A percentile compares a stretch with the other conserved stretches of the same genome.
These are phyloP conservation scores for Chaetops frenatus DNA, from an alignment of 2,113 vertebrate species.

Conservation along the genomic window DNA sequence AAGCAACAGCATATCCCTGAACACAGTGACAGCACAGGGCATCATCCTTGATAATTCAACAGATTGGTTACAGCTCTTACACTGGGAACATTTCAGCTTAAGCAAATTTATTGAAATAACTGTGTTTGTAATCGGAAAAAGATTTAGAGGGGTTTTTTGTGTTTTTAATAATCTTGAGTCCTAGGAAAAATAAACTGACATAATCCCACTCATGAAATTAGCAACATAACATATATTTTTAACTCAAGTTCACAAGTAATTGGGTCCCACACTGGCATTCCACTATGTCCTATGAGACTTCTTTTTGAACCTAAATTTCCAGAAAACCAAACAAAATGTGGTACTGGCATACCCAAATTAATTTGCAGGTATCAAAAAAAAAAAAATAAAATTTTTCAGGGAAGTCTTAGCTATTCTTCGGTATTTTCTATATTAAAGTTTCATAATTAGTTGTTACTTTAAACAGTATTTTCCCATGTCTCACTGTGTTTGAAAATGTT, in stretches of 20 bases:
- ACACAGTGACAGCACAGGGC: not conserved
- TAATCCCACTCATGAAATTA: not conserved
- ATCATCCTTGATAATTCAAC: not conserved
- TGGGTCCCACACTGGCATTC: not conserved
- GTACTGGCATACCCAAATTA: not conserved
- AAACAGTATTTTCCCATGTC: not conserved
- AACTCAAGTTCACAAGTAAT: not conserved
- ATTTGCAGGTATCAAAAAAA: not conserved
- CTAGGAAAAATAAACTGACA: not conserved
- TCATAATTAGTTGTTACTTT: not conserved
- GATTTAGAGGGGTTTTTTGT: not conserved
- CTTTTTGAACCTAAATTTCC: not conserved
- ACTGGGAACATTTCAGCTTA: not conserved
- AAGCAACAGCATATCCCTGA: not conserved
- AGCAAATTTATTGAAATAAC: not conserved
- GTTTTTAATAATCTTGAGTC: not conserved
- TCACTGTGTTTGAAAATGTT: not conserved
- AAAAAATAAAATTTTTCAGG: not conserved
- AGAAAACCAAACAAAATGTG: not conserved
- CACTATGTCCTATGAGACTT: not conserved
- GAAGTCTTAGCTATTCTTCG: not conserved
- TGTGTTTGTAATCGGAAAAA: not conserved
- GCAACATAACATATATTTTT: not conserved
- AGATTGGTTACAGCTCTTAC: not conserved
- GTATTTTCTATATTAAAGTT: not conserved